Base-by-base conservation (phyloP, 2,888 invertebrate genomes). In the Ceratothoa steindachneri region DNA sequence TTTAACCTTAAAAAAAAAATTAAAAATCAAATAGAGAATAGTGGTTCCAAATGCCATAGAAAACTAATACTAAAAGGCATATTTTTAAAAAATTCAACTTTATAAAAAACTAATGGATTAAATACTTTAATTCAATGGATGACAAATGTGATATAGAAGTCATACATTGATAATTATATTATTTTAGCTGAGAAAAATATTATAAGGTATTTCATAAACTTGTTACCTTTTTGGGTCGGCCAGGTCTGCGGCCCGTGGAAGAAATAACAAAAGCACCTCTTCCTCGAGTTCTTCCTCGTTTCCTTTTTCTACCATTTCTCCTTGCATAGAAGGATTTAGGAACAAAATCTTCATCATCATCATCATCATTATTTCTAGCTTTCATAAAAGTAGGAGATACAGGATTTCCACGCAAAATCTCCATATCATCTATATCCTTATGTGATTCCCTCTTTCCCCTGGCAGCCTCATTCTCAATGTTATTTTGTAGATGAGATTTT, bases 191-290 rank as follows among this genome's bases (percentile, higher is more conserved):
- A 41, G 41, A 41, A 41, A 41, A 41, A 41, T 41, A 9, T 7
- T 41, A 41, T 41, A 15, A 15, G 15, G 15, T 9, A 15, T 41
- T 9, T 41, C 7, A 41, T 9, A 41, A 7, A 41, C 41, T 9
- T 41, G 41, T 30, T 69, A 79, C 76, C 72, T 79, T 76, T 51
- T 71, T 73, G 31, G 75, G 76, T 28, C 79, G 71, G 3, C 79
- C 79, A 30, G 74, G 79, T 53, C 74, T 65, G 41, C 79, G 51
- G n/a, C 79, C 79, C 4, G 74, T 69, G 5, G 79, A 79, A n/a
- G 73, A 73, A 41, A 79, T 75, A 24, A 79, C 79, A 29, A 76
- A 74, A 0, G 75, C 70, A 24, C 76, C 74, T 30, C 74, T 69
- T 1, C 74, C 67, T 1, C 75, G 52, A 4, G 76, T 74, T 30